These are phyloP conservation scores for Glossophaga mutica DNA, from an alignment of 2,797 vertebrate genomes.

Conservation along the genomic window DNA sequence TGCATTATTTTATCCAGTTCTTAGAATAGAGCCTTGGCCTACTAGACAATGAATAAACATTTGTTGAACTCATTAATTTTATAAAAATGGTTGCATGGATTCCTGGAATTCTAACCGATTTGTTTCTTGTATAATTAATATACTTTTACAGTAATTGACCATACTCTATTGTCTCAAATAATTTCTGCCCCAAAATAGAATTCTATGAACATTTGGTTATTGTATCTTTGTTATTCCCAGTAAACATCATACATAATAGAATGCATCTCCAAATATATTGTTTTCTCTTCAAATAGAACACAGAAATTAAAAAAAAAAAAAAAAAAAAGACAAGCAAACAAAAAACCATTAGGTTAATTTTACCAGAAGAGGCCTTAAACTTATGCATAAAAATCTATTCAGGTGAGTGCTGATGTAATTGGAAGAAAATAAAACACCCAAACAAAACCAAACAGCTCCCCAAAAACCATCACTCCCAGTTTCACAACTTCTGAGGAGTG, in stretches of 20 bases:
- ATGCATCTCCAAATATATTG: not conserved
- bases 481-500: not conserved
- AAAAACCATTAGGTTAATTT: not conserved
- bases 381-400: not conserved
- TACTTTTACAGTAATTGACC: not conserved
- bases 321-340: not conserved
- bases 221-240: not conserved
- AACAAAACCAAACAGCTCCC: not conserved
- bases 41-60: not conserved
- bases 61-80: not conserved
- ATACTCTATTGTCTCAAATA: not conserved
- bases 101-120: not conserved
- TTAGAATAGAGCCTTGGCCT: not conserved
- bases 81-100: not conserved
- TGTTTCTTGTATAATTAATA: not conserved
- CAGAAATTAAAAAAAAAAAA: not conserved
- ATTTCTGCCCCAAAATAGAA: not conserved
- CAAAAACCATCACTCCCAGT: not conserved
- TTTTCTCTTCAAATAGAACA: constrained; percentile 6
- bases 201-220: not conserved
- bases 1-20: not conserved
- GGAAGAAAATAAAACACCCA: not conserved
- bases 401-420: not conserved
- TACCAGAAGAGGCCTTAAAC: not conserved
- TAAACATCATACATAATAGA: not conserved